A percentile compares a stretch with the other conserved stretches of the same genome.
phyloP scores from a whole-genome alignment of 2,113 vertebrate genomes.

The Connochaetes taurinus region DNA sequence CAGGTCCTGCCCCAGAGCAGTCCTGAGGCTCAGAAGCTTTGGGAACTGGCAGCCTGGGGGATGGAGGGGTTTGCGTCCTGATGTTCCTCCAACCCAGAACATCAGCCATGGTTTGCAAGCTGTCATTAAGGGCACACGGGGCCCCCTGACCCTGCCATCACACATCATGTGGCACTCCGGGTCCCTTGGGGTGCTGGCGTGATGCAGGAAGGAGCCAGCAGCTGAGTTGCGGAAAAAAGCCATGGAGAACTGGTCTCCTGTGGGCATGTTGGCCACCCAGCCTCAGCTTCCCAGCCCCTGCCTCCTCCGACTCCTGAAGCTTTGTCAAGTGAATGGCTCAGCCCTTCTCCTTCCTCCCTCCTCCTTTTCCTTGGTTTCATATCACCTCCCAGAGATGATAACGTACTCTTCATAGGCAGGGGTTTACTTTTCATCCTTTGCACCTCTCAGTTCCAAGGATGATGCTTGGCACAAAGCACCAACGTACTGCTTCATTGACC shows the following conservation, averaged over 20 bases:
- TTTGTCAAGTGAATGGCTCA: neutral
- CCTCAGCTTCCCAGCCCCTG: too few species aligned
- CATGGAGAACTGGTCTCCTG: neutral
- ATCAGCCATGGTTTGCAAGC: neutral
- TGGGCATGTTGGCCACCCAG: neutral
- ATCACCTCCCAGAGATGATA: neutral
- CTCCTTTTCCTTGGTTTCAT: neutral
- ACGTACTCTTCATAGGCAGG: neutral
- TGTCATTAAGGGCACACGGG: neutral
- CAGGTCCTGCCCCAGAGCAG: neutral
- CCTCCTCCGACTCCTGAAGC: neutral
- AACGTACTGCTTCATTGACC: fast-evolving
- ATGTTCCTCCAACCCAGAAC: neutral
- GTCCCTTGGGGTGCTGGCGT: too few species aligned
- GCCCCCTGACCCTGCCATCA: too few species aligned
- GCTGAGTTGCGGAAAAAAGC: neutral
- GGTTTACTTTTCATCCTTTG: neutral
- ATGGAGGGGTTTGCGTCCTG: neutral
- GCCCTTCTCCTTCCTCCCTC: neutral
- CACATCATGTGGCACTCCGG: fast-evolving
- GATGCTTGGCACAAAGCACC: neutral
- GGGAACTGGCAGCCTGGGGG: neutral
- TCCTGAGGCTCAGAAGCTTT: neutral
- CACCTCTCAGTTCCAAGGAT: neutral
- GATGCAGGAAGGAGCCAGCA: neutral